Conservation (phyloP, 2,888 invertebrate species). For the Sylvicola cinctus region DNA sequence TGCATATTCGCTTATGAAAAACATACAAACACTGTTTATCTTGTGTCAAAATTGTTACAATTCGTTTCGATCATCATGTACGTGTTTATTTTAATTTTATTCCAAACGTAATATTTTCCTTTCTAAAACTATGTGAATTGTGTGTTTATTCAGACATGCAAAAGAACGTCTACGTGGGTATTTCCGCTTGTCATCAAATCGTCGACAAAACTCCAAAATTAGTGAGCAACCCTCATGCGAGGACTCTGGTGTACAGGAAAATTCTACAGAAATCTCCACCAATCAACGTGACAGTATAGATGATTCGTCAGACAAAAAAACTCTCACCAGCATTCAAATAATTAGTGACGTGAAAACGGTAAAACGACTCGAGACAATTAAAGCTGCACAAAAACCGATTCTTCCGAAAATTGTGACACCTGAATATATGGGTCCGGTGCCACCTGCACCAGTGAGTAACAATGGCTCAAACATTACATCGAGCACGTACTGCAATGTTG, state of each 20-base stretch:
- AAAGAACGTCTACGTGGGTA: conserved; percentile 35
- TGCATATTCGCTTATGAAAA: too few relatives aligned
- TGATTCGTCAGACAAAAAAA: conserved; percentile 3
- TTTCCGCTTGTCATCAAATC: conserved; percentile 30
- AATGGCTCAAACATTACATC: conserved; percentile 20
- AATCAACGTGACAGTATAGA: too few relatives aligned
- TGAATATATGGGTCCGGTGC: not conserved
- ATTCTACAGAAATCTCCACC: not conserved
- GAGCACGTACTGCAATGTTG: conserved; percentile 19
- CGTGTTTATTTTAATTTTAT: not conserved
- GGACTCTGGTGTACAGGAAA: conserved; percentile 19
- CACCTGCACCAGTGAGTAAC: conserved; percentile 17
- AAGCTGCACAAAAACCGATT: not conserved
- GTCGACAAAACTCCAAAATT: conserved; percentile 8
- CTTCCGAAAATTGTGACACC: conserved; percentile 2
- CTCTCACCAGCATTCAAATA: conserved; percentile 15
- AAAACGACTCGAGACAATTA: not conserved
- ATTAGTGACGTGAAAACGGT: too few relatives aligned
- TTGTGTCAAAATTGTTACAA: too few relatives aligned
- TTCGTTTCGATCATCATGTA: not conserved
- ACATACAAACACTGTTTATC: too few relatives aligned
- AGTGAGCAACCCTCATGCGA: conserved; percentile 25
- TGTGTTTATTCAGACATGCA: conserved; percentile 24
- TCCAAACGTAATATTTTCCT: not conserved
- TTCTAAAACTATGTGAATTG: too few relatives aligned